phyloP scores from a whole-genome alignment of 53 echinoderm and acorn worm genomes.

The Echinometra lucunter region DNA sequence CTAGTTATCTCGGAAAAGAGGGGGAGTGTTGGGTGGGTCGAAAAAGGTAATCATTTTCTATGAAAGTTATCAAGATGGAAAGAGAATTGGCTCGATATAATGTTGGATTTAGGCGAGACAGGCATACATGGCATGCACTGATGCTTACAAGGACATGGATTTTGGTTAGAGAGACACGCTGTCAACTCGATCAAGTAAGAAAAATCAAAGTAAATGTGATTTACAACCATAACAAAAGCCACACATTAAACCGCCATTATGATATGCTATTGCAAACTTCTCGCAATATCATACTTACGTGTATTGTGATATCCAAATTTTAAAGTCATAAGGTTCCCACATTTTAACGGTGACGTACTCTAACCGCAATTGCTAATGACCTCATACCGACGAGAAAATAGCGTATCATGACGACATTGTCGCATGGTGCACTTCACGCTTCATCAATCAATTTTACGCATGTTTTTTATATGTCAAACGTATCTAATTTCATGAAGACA shows the following conservation, averaged over 20 bases:
- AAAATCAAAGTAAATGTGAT: background rate
- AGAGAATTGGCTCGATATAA: background rate
- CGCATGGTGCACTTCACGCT: background rate
- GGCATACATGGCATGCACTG: background rate
- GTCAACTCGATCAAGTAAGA: background rate
- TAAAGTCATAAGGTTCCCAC: background rate
- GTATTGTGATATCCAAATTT: background rate
- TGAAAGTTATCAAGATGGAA: background rate
- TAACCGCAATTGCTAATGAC: slow-evolving; percentile 18
- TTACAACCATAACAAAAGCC: background rate
- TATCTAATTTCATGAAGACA: background rate
- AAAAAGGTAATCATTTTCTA: background rate
- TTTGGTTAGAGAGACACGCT: background rate
- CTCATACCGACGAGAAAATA: background rate
- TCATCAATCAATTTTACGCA: slow-evolving; percentile 9
- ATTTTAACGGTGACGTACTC: background rate
- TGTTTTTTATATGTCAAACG: background rate
- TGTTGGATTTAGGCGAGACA: background rate
- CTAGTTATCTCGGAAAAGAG: background rate
- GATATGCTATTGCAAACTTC: background rate
- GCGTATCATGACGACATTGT: slow-evolving; percentile 6
- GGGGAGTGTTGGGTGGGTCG: slow-evolving; percentile 22
- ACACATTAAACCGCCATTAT: background rate
- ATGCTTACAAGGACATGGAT: too few relatives aligned
- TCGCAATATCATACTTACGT: background rate